phyloP scores from a whole-genome alignment of 2,113 vertebrate species.

The Heterocephalus glaber region DNA sequence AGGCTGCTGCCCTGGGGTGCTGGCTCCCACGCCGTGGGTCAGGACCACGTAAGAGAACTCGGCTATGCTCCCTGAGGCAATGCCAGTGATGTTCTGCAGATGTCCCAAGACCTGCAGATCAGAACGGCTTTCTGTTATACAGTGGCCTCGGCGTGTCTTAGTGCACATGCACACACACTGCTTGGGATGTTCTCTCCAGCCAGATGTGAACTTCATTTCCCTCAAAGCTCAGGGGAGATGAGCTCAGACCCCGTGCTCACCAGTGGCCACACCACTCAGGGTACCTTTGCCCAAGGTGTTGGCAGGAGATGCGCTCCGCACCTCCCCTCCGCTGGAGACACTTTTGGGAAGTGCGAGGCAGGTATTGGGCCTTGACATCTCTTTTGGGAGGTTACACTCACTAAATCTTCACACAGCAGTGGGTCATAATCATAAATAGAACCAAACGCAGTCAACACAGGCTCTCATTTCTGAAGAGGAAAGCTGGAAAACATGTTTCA shows the following conservation, averaged over 20 bases:
- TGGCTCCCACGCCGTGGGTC: constrained; percentile 82
- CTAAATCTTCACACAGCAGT: neutral
- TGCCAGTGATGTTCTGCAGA: constrained; percentile 92
- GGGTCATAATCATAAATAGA: neutral
- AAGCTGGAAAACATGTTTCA: neutral
- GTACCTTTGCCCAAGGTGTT: constrained; percentile 30
- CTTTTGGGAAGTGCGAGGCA: neutral
- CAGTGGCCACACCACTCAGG: constrained; percentile 1
- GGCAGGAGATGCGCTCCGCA: constrained; percentile 7
- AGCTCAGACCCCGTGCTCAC: constrained; percentile 48
- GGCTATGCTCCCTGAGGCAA: constrained; percentile 88
- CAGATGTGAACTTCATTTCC: constrained; percentile 29
- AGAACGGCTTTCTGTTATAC: constrained; percentile 31
- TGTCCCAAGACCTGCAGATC: constrained; percentile 89
- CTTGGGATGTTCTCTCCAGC: neutral
- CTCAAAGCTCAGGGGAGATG: neutral
- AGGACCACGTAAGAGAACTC: constrained; percentile 89
- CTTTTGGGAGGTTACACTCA: neutral
- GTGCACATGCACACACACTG: neutral
- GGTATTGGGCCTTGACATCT: constrained; percentile 19
- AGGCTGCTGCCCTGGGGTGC: constrained; percentile 12
- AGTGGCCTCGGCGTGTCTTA: neutral
- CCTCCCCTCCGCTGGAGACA: neutral
- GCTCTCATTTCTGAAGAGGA: neutral
- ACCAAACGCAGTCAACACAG: neutral